Conservation (phyloP, 2,888 invertebrate species). For the Dendrolimus pini region DNA sequence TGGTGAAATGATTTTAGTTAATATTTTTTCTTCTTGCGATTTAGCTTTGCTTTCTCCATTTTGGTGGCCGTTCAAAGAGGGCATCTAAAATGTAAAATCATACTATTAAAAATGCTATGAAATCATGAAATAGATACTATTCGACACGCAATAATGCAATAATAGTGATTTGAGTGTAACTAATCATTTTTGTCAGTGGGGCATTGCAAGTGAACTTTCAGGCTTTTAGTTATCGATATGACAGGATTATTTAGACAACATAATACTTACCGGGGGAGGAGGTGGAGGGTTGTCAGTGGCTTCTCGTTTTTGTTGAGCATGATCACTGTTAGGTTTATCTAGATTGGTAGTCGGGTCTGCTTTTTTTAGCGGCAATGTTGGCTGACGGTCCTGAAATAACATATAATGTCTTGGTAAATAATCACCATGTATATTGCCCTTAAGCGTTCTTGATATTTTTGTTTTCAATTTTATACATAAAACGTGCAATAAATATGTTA, state of each 20-base stretch:
- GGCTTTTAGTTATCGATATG: no score
- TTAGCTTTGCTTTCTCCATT: conserved; percentile 42
- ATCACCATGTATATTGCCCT: no score
- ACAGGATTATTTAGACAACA: neutral
- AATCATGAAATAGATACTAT: no score
- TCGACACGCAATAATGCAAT: no score
- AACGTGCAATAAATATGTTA: no score
- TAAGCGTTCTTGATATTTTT: no score
- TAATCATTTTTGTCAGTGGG: no score
- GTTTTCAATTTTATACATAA: no score
- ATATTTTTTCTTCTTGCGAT: conserved; percentile 17
- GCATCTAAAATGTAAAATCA: conserved; percentile 44
- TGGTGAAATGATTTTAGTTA: conserved; percentile 21
- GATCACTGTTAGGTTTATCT: conserved; percentile 26
- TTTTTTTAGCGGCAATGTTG: conserved; percentile 47
- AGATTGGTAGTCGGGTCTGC: conserved; percentile 19
- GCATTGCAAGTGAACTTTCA: no score
- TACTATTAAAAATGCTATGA: no score
- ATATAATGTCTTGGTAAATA: no score
- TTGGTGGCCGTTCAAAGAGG: conserved; percentile 43
- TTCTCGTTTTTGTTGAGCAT: conserved; percentile 29
- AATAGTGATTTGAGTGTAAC: no score
- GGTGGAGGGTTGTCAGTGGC: conserved; percentile 69
- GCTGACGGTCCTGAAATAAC: conserved; percentile 51
- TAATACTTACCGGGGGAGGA: conserved; percentile 77